Base-by-base conservation (phyloP, 2,888 invertebrate genomes). In the Nephrotoma flavescens region DNA sequence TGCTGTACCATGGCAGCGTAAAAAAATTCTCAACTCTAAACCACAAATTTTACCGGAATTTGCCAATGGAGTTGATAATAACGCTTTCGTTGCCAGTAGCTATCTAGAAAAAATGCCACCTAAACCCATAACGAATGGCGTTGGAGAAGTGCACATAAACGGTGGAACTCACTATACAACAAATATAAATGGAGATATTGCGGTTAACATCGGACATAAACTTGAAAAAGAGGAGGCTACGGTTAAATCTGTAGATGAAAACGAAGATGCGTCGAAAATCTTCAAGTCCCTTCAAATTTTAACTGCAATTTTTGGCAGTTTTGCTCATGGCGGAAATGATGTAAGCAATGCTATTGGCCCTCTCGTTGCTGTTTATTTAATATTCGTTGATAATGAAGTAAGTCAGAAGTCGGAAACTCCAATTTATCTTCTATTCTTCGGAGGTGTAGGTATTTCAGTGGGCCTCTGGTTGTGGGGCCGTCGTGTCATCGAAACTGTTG, bases 301-400 rank as follows among this genome's bases (percentile, higher is more conserved):
- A 87, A 99, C 99, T 0, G 99, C 99, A 5, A 96, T 97, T 15
- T 99, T 99, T 91, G 99, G 99, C 2, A 97, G 99, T 86, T 99
- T 99, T 91, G 99, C 99, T 19, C 99, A 99, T 90, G 99, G 99
- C 44, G 99, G 99, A 42, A 99, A 99, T 91, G 99, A 99, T 92
- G 99, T 99, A 88, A 97, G 98, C 92, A 99, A 99, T 92, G 98
- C 99, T 1, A 99, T 99, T 89, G 99, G 99, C 2, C 99, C 99
- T 0, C 93, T 99, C 86, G 97, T 99, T 88, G 98, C 97, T 0
- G 92, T 99, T 6, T 99, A 97, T 96, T 93, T 98, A 90, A 95
- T 99, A 88, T 98, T 96, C 90, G 94, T 95, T 3, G 96, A 97
- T 90, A 97, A 97, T 42, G 94, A 94, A 3, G 97, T 96, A 0